Percentiles rank a stretch among this genome's conserved stretches.
phyloP scores from a whole-genome alignment of 2,888 invertebrate species.

The Petrolisthes manimaculis region DNA sequence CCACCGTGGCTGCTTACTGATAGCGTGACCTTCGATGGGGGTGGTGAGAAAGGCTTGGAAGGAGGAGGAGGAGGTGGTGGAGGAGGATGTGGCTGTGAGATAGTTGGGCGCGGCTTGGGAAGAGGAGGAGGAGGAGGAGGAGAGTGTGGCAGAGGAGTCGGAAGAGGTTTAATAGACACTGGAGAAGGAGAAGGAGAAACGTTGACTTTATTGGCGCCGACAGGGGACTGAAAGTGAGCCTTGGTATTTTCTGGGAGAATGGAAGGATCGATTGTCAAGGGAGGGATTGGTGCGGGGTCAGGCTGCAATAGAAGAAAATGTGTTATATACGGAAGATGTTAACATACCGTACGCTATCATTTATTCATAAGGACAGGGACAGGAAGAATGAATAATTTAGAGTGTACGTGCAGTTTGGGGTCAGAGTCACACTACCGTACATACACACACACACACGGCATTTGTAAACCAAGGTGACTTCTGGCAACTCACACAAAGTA shows the following conservation, averaged over 20 bases:
- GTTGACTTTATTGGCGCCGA: not conserved
- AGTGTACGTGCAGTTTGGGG: not conserved
- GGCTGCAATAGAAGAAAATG: constrained; percentile 52
- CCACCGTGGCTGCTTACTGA: not conserved
- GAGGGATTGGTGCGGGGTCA: constrained; percentile 23
- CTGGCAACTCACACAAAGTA: too few species aligned
- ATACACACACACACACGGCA: too few species aligned
- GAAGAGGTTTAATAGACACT: not conserved
- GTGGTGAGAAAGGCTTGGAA: not conserved
- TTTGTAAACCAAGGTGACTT: too few species aligned
- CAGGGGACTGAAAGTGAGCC: constrained; percentile 45
- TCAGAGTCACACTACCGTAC: too few species aligned
- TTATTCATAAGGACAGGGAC: not conserved
- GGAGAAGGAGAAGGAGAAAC: not conserved
- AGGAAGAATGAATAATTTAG: not conserved
- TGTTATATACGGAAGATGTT: constrained; percentile 21
- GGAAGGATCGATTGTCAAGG: constrained; percentile 26
- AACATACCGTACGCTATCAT: not conserved
- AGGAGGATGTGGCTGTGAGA: not conserved
- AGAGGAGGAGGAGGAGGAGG: not conserved
- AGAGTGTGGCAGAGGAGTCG: not conserved
- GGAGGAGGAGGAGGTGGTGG: constrained; percentile 9
- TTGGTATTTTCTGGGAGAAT: constrained; percentile 43
- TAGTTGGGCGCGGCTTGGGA: not conserved
- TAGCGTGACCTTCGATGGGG: not conserved